Evolutionary conservation across 2,888 invertebrate species (phyloP), one percentile per base, ranked within the genome.

Genomic region (Drosophila melanocephala): DNA sequence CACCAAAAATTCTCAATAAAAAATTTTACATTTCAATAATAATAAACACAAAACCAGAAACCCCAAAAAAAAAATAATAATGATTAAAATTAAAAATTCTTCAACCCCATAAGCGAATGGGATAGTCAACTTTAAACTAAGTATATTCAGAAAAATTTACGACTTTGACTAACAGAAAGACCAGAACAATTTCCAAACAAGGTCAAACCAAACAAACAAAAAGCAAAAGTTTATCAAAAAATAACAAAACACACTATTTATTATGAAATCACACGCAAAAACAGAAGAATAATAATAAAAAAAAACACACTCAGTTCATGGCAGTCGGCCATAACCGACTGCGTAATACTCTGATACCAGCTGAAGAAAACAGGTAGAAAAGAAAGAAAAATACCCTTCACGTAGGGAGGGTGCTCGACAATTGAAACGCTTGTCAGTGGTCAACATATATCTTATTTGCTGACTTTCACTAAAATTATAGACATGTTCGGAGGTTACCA

Each of bases 21-120:
- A 42, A 19, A 19, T 7, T 44, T 66, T 68, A 57, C 68, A 79
- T 75, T 72, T 72, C 50, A 68, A 59, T 59, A 72, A 69, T 42
- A 63, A 68, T 32, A 60, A 66, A 58, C 32, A 44, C 16, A 32
- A 10, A 19, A 35, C 19, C 19, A 39, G 19, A 53, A n/a, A 53
- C 22, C 14, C 10, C 37, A 42, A 22, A 22, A 52, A 60, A 5
- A 1, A 47, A n/a, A 52, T 14, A 19, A 33, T 16, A 55, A 32
- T 60, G 61, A 74, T 42, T 16, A 33, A 62, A 57, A 61, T 5
- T 22, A 50, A 56, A 62, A 35, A 51, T 37, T n/a, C 22, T 44
- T 44, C 19, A 72, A 62, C 60, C 57, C 12, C 50, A 59, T 51
- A n/a, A 19, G 7, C 39, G 22, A 22, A 32, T n/a, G 62, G 47